Conservation (phyloP, 2,113 vertebrate species). For the Heterochromis multidens region DNA sequence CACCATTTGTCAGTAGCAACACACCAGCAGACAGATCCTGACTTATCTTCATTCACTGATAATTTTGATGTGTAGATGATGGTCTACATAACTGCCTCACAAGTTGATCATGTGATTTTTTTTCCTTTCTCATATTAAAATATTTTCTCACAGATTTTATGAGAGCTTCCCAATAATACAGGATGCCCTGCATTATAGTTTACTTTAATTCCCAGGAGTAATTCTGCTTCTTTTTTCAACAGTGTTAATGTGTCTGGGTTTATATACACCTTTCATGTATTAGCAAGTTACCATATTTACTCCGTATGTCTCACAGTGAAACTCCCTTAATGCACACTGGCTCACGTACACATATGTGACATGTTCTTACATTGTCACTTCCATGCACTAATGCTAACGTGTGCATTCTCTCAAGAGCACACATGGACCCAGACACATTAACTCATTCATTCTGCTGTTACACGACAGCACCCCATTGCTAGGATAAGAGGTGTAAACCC, state of each 20-base stretch:
- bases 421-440: conserved; percentile 23
- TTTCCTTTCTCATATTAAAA: background rate
- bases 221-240: background rate
- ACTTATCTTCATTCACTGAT: background rate
- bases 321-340: background rate
- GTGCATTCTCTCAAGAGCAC: conserved; percentile 7
- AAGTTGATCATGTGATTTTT: background rate
- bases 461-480: conserved; percentile 42
- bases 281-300: background rate
- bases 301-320: background rate
- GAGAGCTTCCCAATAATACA: background rate
- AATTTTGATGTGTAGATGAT: background rate
- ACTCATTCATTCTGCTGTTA: conserved; percentile 10
- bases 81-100: background rate
- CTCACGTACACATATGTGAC: background rate
- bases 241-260: background rate
- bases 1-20: background rate
- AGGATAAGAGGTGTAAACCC: conserved; percentile 34
- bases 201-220: background rate
- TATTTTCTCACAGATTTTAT: background rate
- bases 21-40: background rate
- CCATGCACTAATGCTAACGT: background rate
- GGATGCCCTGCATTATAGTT: background rate
- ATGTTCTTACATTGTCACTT: background rate
- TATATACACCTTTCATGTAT: background rate